phyloP scores from a whole-genome alignment of 2,797 vertebrate species.

The Pangasius macronema region DNA sequence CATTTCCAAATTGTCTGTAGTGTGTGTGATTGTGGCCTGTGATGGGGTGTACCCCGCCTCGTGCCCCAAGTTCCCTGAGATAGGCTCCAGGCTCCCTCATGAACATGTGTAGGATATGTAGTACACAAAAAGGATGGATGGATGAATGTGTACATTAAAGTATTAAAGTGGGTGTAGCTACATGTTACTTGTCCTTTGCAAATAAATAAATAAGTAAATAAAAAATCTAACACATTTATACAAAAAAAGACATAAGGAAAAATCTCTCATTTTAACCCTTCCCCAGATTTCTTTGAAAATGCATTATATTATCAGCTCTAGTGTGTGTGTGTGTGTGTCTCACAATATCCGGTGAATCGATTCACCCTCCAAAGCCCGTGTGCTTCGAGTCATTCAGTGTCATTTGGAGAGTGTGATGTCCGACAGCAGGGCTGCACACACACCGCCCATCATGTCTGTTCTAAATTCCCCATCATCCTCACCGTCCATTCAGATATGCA shows the following conservation, averaged over 20 bases:
- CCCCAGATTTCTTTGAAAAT: neutral
- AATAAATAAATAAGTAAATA: neutral
- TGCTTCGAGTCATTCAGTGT: conserved; percentile 32
- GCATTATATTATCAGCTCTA: neutral
- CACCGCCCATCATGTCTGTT: conserved; percentile 64
- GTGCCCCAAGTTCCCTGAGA: too few relatives aligned
- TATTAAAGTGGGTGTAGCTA: neutral
- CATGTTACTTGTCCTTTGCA: neutral
- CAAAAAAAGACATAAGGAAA: neutral
- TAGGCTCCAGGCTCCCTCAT: too few relatives aligned
- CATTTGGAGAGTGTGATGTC: conserved; percentile 44
- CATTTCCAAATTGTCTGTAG: too few relatives aligned
- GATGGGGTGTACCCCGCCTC: too few relatives aligned
- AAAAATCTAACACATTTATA: neutral
- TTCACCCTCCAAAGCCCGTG: conserved; percentile 35
- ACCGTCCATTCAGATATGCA: conserved; percentile 84
- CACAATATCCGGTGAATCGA: conserved; percentile 38
- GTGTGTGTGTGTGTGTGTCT: too few relatives aligned
- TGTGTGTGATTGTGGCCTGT: too few relatives aligned
- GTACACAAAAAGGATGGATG: too few relatives aligned
- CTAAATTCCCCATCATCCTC: conserved; percentile 60
- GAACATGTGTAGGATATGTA: too few relatives aligned
- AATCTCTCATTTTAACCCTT: neutral
- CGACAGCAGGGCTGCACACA: conserved; percentile 29
- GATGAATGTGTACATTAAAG: too few relatives aligned